Base-by-base conservation (phyloP, 2,888 invertebrate genomes). In the Hoplodrina ambigua region DNA sequence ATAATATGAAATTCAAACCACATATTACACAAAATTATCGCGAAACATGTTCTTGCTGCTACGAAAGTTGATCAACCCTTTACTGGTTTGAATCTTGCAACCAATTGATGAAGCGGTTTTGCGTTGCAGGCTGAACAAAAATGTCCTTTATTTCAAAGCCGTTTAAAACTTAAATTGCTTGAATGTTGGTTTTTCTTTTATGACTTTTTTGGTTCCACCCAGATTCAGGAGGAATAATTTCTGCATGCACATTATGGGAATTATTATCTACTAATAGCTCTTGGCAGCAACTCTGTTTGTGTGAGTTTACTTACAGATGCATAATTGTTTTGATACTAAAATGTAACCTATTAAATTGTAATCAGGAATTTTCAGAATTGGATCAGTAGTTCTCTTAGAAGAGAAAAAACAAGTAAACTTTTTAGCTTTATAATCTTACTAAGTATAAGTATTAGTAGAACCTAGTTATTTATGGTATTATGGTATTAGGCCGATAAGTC, bases 21-120 rank as follows among this genome's bases (percentile, higher is more conserved):
- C 80, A 79, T 73, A 78, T 75, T 78, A 65, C 78, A 69, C 62
- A 72, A 65, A 80, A 83, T 82, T 75, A 72, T 69, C 60, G 73
- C 63, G 65, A 74, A 79, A 81, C 81, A 75, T 71, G 81, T 81
- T 83, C 64, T 74, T 66, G 53, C 62, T 50, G 46, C 75, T 69
- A 76, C 64, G 81, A 75, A 82, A 83, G 79, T 77, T 75, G 80
- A 81, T 77, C 71, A 71, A 61, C 46, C 46, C 70, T 73, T 64
- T 73, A 76, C 73, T 74, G 64, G 81, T 79, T 75, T 67, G 25
- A 17, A 74, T 72, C 20, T 73, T 62, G 73, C 61, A 76, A 82
- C 57, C 37, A 33, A 56, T 49, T 60, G 54, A 60, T 63, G 50
- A 63, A 75, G 44, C 57, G 41, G 13, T 62, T 71, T 61, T 49